Evolutionary conservation across 2,888 invertebrate species (phyloP), one percentile per base, ranked within the genome.

Genomic region (Agrypnus murinus): DNA sequence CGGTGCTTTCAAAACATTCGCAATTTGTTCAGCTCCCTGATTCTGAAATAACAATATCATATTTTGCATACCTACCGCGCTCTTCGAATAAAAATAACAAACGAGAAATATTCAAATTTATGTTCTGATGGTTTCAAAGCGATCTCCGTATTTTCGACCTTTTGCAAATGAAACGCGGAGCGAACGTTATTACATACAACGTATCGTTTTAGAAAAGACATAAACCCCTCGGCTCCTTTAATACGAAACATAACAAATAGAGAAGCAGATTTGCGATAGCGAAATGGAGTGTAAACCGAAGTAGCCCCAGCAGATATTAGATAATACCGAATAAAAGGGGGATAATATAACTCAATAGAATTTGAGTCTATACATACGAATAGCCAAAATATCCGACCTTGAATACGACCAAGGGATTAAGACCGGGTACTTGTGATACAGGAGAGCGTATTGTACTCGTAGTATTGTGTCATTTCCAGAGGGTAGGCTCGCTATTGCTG

Each of bases 401-500:
- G 80, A 80, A 80, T 82, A 75, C 77, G 76, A 72, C 74, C 74
- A 75, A 57, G 76, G 81, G 82, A 83, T 83, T 83, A 83, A 75
- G 78, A 75, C 78, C 77, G 77, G 80, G 80, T 81, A 81, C 81
- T 81, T 77, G 75, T 79, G 76, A 78, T 77, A 77, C 73, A 74
- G 69, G 74, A 75, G 74, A 72, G 40, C 55, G 66, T 67, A 74
- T 73, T 74, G 74, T 75, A 65, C 58, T 50, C 73, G 66, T 72
- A 5, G 74, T 77, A 83, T 83, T 83, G 82, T 83, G 83, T 83
- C 83, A 81, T 79, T 82, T 81, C 77, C 81, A 81, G 80, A 78
- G 79, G 82, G 82, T 81, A 78, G 74, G 74, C 77, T 72, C 77
- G 76, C 78, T 81, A 78, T 80, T 80, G 80, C 80, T 79, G 77